These are phyloP conservation scores for Phrynocephalus vlangalii DNA, from an alignment of 2,797 vertebrate species.

Conservation along the genomic window DNA sequence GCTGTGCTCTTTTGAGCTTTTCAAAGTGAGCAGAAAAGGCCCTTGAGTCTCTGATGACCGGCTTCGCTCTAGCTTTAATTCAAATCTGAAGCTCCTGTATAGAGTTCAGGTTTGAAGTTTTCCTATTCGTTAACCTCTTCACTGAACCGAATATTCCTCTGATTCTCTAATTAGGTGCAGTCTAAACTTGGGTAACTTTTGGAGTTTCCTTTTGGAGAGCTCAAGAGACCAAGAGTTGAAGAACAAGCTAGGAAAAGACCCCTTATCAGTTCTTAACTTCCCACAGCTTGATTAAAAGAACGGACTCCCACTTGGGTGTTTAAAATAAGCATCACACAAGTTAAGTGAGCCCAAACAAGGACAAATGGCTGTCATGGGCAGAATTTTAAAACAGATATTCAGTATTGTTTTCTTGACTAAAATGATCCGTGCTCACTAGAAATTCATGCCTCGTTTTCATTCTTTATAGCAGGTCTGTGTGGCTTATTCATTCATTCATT, in stretches of 20 bases:
- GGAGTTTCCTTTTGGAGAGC: constrained; percentile 64
- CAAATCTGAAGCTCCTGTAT: constrained; percentile 66
- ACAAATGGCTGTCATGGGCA: constrained; percentile 21
- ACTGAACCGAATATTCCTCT: constrained; percentile 73
- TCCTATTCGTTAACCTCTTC: constrained; percentile 74
- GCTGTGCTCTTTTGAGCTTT: constrained; percentile 62
- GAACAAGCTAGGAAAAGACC: constrained; percentile 69
- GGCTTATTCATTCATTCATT: no score
- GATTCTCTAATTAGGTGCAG: constrained; percentile 77
- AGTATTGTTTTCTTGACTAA: constrained; percentile 40
- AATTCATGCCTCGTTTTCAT: background rate
- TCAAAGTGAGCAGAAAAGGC: constrained; percentile 62
- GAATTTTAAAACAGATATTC: constrained; percentile 26
- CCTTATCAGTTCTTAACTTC: constrained; percentile 74
- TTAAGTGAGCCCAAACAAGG: constrained; percentile 64
- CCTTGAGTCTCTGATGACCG: constrained; percentile 54
- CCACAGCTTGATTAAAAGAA: constrained; percentile 63
- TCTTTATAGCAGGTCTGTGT: background rate
- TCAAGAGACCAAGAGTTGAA: constrained; percentile 70
- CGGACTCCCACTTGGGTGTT: constrained; percentile 64
- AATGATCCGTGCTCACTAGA: background rate
- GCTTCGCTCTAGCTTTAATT: constrained; percentile 68
- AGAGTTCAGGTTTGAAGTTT: constrained; percentile 69
- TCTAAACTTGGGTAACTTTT: constrained; percentile 71
- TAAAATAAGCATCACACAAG: constrained; percentile 56